phyloP scores from a whole-genome alignment of 2,113 vertebrate genomes.

The Apodemus speciosus region DNA sequence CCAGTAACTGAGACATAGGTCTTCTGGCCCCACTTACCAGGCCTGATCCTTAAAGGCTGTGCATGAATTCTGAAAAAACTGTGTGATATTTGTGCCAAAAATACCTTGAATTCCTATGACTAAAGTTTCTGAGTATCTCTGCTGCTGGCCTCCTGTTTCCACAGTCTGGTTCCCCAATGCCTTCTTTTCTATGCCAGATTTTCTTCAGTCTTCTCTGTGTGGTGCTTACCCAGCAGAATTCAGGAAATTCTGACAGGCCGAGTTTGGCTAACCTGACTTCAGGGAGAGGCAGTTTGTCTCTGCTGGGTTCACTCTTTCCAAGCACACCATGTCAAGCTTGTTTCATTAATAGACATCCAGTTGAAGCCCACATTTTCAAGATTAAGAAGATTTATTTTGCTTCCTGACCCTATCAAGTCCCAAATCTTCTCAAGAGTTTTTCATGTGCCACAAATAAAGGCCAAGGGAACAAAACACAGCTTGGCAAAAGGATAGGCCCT shows the following conservation, averaged over 20 bases:
- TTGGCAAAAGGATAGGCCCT: not conserved
- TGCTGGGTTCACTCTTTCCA: not conserved
- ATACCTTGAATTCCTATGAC: not conserved
- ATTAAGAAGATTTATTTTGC: constrained; percentile 35
- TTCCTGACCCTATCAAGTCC: constrained; percentile 40
- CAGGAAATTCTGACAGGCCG: not conserved
- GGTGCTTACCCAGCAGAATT: not conserved
- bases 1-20: not conserved
- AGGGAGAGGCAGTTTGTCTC: not conserved
- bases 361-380: constrained; percentile 28
- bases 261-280: not conserved
- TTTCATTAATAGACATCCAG: not conserved
- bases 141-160: not conserved
- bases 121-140: not conserved
- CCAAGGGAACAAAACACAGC: constrained; percentile 1
- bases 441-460: not conserved
- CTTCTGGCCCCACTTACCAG: not conserved
- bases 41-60: not conserved
- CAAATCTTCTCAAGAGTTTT: constrained; percentile 38
- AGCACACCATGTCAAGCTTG: not conserved
- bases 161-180: not conserved
- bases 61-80: not conserved
- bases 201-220: not conserved
- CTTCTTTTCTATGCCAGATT: not conserved
- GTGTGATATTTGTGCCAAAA: not conserved